phyloP scores from a whole-genome alignment of 2,797 vertebrate genomes.

The Dryobates pubescens region DNA sequence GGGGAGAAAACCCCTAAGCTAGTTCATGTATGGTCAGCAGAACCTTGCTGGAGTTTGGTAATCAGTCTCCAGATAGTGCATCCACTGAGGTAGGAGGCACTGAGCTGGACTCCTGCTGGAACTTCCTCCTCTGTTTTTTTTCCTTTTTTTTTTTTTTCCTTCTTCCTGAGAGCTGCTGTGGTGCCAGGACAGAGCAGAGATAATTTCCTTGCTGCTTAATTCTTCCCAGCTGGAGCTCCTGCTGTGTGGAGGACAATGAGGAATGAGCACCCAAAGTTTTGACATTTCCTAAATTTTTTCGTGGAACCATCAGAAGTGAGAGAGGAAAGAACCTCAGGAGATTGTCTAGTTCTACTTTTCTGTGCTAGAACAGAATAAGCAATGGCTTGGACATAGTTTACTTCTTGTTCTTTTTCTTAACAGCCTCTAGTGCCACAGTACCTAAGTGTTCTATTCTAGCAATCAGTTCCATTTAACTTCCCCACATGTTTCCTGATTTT shows the following conservation, averaged over 20 bases:
- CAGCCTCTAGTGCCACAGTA: background rate
- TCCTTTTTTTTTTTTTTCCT: too few species aligned
- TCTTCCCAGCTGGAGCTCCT: slow-evolving; percentile 9
- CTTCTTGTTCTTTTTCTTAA: background rate
- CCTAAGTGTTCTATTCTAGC: background rate
- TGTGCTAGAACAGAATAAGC: background rate
- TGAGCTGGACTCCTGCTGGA: background rate
- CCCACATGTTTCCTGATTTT: background rate
- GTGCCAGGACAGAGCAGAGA: background rate
- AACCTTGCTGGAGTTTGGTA: background rate
- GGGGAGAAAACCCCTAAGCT: background rate
- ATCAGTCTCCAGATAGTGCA: background rate
- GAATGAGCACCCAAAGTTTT: background rate
- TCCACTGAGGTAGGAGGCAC: background rate
- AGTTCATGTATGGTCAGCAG: background rate
- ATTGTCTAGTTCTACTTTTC: background rate
- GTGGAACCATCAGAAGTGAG: background rate
- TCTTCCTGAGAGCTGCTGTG: background rate
- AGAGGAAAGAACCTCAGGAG: background rate
- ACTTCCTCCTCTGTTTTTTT: background rate
- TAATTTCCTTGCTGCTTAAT: slow-evolving; percentile 14
- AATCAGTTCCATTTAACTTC: background rate
- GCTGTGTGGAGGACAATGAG: slow-evolving; percentile 7
- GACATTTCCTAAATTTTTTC: background rate
- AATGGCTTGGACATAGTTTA: background rate